phyloP scores from a whole-genome alignment of 1,140 invertebrate species.

The Drosophila rufa region DNA sequence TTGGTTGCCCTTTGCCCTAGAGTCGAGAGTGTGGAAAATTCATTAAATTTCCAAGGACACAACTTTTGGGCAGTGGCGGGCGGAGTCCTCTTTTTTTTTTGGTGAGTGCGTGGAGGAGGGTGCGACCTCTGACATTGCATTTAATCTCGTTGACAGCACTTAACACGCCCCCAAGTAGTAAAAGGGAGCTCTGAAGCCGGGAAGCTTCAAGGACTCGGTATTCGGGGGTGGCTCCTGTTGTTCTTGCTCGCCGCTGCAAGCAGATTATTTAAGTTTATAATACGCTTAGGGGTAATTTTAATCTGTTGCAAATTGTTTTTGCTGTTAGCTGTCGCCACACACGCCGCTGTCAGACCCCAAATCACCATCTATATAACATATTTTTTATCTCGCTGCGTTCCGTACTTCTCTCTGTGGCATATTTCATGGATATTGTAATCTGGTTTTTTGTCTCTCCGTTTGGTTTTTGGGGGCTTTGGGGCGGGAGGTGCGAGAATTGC shows the following conservation, averaged over 20 bases:
- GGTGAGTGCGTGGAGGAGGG: conserved; percentile 37
- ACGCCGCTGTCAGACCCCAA: conserved; percentile 46
- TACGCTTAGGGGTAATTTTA: conserved; percentile 85
- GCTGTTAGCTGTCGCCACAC: conserved; percentile 45
- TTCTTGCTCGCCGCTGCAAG: conserved; percentile 40
- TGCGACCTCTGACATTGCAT: conserved; percentile 80
- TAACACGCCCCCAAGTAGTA: conserved; percentile 77
- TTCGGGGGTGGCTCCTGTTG: conserved; percentile 11
- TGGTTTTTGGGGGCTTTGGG: not conserved
- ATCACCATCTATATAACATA: conserved; percentile 74
- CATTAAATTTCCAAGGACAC: conserved; percentile 83
- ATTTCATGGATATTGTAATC: conserved; percentile 77
- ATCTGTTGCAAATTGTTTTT: conserved; percentile 85
- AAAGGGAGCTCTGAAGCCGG: conserved; percentile 26
- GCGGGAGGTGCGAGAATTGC: conserved; percentile 10
- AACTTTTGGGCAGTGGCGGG: conserved; percentile 54
- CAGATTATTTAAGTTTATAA: conserved; percentile 84
- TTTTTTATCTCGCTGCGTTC: conserved; percentile 36
- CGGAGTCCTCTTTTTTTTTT: conserved; percentile 4
- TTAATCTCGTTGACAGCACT: conserved; percentile 84
- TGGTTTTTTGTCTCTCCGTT: conserved; percentile 56
- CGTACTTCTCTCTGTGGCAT: conserved; percentile 67
- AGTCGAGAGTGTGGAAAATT: conserved; percentile 74
- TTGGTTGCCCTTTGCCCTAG: conserved; percentile 4
- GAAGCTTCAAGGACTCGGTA: conserved; percentile 24